A percentile compares a stretch with the other conserved stretches of the same genome.
These are phyloP conservation scores for Petrolisthes cinctipes DNA, from an alignment of 2,888 invertebrate species.

Conservation along the genomic window DNA sequence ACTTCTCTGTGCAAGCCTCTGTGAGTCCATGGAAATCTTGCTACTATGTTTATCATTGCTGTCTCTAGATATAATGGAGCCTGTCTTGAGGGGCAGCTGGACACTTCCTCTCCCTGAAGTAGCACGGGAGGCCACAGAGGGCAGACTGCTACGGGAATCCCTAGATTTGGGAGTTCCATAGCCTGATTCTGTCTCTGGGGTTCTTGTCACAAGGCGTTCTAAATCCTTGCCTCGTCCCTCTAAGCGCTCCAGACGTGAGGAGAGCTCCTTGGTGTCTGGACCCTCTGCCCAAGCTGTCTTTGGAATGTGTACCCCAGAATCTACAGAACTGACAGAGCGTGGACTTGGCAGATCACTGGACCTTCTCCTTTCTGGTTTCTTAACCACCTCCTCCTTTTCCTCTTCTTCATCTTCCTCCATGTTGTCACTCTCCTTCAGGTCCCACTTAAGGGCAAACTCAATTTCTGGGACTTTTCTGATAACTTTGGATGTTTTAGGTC, in stretches of 20 bases:
- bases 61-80: neutral
- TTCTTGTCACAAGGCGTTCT: neutral
- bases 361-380: constrained; percentile 23
- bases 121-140: constrained; percentile 45
- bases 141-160: constrained; percentile 39
- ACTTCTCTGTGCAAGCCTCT: constrained; percentile 40
- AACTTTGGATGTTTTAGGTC: constrained; percentile 61
- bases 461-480: constrained; percentile 62
- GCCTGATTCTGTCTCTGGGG: constrained; percentile 58
- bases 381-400: constrained; percentile 40
- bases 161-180: constrained; percentile 56
- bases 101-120: constrained; percentile 36
- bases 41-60: constrained; percentile 20
- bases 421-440: constrained; percentile 53
- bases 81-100: constrained; percentile 20
- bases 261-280: constrained; percentile 56
- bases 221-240: constrained; percentile 23
- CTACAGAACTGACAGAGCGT: constrained; percentile 56
- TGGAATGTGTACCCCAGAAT: constrained; percentile 60
- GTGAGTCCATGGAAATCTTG: constrained; percentile 48
- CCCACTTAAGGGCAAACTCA: constrained; percentile 64
- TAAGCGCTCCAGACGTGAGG: constrained; percentile 43
- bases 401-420: constrained; percentile 39
- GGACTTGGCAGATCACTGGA: constrained; percentile 48
- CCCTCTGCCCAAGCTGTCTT: constrained; percentile 60